Evolutionary conservation across 2,113 vertebrate genomes (phyloP).

Genomic region (Sinocyclocheilus maitianheensis): DNA sequence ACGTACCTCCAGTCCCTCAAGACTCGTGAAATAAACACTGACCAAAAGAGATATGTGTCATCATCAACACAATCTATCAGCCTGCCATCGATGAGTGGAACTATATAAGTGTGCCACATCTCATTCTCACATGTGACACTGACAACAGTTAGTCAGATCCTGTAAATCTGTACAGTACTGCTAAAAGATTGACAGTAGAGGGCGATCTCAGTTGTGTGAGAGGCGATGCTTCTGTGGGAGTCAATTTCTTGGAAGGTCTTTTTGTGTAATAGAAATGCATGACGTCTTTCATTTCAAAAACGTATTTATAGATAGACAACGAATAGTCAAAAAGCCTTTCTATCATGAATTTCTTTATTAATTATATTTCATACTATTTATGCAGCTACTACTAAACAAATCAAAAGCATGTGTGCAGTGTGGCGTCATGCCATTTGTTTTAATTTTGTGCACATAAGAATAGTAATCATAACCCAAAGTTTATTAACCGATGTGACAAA

Average conservation of each 20-base stretch:
- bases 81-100: not conserved
- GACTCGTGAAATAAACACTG: slow-evolving; percentile 59
- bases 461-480: not conserved
- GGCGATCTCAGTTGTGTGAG: not conserved
- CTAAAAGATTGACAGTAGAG: slow-evolving; percentile 21
- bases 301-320: not conserved
- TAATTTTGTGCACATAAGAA: not conserved
- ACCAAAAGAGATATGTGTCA: not conserved
- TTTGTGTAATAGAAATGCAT: not conserved
- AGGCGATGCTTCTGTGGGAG: not conserved
- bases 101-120: not conserved
- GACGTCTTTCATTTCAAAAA: not conserved
- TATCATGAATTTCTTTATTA: not conserved
- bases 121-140: not conserved
- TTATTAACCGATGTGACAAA: too few relatives aligned
- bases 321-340: not conserved
- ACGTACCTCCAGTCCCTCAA: slow-evolving; percentile 56
- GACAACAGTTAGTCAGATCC: not conserved
- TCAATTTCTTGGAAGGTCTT: not conserved
- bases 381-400: not conserved
- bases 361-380: not conserved
- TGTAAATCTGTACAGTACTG: not conserved
- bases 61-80: not conserved
- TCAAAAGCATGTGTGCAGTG: not conserved
- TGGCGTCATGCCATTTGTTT: not conserved